Evolutionary conservation across 2,113 vertebrate species (phyloP).

Genomic region (Pelusios castaneus): DNA sequence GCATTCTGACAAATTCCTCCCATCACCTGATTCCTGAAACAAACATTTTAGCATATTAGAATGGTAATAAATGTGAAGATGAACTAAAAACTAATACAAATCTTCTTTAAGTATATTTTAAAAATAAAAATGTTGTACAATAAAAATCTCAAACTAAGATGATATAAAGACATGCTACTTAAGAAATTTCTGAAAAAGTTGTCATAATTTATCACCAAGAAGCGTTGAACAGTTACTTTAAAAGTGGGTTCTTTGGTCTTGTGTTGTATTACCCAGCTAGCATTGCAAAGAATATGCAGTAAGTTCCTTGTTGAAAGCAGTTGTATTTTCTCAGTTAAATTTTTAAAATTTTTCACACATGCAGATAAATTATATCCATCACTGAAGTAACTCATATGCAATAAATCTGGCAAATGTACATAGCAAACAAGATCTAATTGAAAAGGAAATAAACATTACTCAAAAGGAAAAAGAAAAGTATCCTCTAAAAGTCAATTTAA

Average conservation of each 20-base stretch:
- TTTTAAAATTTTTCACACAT: not conserved
- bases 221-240: not conserved
- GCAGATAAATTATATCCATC: not conserved
- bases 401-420: not conserved
- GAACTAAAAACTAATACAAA: fast-evolving
- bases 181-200: not conserved
- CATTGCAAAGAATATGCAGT: not conserved
- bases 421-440: not conserved
- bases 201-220: not conserved
- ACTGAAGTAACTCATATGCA: not conserved
- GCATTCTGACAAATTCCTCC: slow-evolving; percentile 69
- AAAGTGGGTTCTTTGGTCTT: not conserved
- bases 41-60: slow-evolving; percentile 3
- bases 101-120: not conserved
- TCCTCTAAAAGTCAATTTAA: not conserved
- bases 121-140: not conserved
- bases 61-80: not conserved
- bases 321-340: not conserved
- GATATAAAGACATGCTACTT: not conserved
- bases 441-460: not conserved
- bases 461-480: not conserved
- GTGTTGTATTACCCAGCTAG: not conserved
- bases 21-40: slow-evolving; percentile 78
- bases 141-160: not conserved
- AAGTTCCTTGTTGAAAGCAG: not conserved